These are phyloP conservation scores for Eidolon dupreanum DNA, from an alignment of 2,797 vertebrate species.

Conservation along the genomic window DNA sequence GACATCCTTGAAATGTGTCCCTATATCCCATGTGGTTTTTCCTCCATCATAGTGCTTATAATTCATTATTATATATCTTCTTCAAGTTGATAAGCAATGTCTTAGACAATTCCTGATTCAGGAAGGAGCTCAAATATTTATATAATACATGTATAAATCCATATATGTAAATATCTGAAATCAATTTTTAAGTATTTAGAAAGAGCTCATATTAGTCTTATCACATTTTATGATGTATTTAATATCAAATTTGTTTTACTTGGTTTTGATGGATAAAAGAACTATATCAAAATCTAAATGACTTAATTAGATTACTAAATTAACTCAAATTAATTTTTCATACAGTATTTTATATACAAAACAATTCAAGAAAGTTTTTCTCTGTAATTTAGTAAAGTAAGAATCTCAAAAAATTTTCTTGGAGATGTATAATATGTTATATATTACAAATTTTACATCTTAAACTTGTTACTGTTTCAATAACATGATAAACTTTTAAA, in stretches of 20 bases:
- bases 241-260: not conserved
- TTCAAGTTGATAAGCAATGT: rapidly evolving
- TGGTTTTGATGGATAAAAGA: not conserved
- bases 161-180: not conserved
- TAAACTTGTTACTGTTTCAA: not conserved
- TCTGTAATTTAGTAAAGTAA: not conserved
- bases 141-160: not conserved
- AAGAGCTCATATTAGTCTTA: not conserved
- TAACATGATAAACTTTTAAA: not conserved
- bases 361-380: not conserved
- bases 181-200: not conserved
- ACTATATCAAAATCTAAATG: constrained; percentile 10
- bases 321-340: not conserved
- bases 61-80: not conserved
- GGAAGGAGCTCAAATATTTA: not conserved
- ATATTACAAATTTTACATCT: not conserved
- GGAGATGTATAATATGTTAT: not conserved
- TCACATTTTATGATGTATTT: not conserved
- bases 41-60: not conserved
- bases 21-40: not conserved
- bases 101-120: not conserved
- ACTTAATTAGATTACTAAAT: not conserved
- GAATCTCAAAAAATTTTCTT: not conserved
- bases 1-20: not conserved
- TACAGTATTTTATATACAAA: not conserved